These are phyloP conservation scores for Conchocele bisecta DNA, from an alignment of 2,888 invertebrate genomes.

Conservation along the genomic window DNA sequence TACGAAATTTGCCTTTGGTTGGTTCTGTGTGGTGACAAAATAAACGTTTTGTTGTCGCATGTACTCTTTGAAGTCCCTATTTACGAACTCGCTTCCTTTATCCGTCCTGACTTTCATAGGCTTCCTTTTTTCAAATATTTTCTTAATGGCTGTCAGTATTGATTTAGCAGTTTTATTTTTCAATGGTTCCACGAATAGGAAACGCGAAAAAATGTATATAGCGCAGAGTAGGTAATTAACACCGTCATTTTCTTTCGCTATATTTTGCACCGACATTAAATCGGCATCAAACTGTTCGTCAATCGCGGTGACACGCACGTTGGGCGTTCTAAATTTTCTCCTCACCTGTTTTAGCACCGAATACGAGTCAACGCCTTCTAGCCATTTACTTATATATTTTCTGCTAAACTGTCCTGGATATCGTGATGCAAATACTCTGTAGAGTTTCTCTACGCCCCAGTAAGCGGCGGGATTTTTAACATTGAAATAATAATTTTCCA, in stretches of 20 bases:
- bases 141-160: slow-evolving; percentile 7
- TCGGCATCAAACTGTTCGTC: slow-evolving; percentile 13
- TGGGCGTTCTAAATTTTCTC: slow-evolving; percentile 4
- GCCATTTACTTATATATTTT: no score
- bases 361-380: slow-evolving; percentile 13
- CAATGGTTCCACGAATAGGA: slow-evolving; percentile 11
- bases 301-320: slow-evolving; percentile 1
- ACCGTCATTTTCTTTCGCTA: slow-evolving; percentile 22
- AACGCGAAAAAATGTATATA: slow-evolving; percentile 17
- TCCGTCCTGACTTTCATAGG: slow-evolving; percentile 17
- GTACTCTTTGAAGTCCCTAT: slow-evolving; percentile 13
- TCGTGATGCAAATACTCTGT: background rate
- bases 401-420: background rate
- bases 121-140: slow-evolving; percentile 15
- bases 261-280: slow-evolving; percentile 15
- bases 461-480: background rate
- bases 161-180: slow-evolving; percentile 20
- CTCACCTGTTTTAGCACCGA: slow-evolving; percentile 20
- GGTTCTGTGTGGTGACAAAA: slow-evolving; percentile 33
- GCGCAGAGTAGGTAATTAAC: slow-evolving; percentile 16
- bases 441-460: background rate
- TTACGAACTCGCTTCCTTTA: slow-evolving; percentile 24
- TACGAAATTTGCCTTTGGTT: no score
- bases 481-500: background rate
- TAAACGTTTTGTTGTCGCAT: slow-evolving; percentile 15